Evolutionary conservation across 2,113 vertebrate species (phyloP).

Genomic region (Synodontis membranacea): DNA sequence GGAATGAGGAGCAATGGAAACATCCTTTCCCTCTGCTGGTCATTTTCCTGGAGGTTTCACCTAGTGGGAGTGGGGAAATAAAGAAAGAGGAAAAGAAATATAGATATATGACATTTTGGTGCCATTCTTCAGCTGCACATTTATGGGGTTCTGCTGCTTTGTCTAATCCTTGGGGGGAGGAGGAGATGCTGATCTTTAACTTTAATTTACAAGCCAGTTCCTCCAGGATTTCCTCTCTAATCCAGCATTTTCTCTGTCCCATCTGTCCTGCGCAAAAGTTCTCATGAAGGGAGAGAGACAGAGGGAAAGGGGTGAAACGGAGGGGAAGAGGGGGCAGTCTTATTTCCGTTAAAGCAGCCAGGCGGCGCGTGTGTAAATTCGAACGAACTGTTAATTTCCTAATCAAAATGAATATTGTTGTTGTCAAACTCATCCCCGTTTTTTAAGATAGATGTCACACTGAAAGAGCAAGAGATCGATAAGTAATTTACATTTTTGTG

Average conservation of each 20-base stretch:
- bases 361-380: conserved; percentile 24
- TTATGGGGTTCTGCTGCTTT: conserved; percentile 44
- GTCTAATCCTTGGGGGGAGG: conserved; percentile 37
- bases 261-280: conserved; percentile 29
- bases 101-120: conserved; percentile 40
- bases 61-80: not conserved
- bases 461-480: conserved; percentile 46
- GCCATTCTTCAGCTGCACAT: conserved; percentile 32
- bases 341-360: conserved; percentile 22
- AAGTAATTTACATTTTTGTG: conserved; percentile 54
- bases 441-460: conserved; percentile 38
- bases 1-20: conserved; percentile 20
- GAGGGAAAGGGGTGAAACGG: conserved; percentile 30
- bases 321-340: not conserved
- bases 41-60: not conserved
- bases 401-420: conserved; percentile 41
- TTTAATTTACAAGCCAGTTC: conserved; percentile 51
- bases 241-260: conserved; percentile 30
- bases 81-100: conserved; percentile 19
- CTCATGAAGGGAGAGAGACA: conserved; percentile 31
- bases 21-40: conserved; percentile 9
- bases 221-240: conserved; percentile 53
- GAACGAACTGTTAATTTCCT: conserved; percentile 28
- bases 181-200: conserved; percentile 49
- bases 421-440: conserved; percentile 36